Base-by-base conservation (phyloP, 1,140 invertebrate genomes). In the Drosophila nasuta region DNA sequence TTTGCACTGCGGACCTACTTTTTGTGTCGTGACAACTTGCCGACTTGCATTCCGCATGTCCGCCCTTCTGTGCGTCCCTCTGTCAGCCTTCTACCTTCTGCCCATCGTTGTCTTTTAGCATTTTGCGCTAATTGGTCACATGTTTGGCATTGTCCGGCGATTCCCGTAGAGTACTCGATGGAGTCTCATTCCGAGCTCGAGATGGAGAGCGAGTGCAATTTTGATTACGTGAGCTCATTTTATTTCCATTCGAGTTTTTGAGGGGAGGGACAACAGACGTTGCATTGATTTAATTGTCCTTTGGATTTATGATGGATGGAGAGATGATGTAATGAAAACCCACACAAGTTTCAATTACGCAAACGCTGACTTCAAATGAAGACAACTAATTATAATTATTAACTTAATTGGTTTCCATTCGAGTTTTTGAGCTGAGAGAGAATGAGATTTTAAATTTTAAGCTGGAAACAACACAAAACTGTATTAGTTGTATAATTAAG, bases 51-150 rank as follows among this genome's bases (percentile, higher is more conserved):
- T 33, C 30, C 30, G 33, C 11, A 8, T 33, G 11, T 35, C 20
- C n/a, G 8, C 11, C 49, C 15, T 7, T 38, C 52, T 38, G 33
- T 7, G 13, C 33, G 3, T 25, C 33, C 11, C 20, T 25, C 20
- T 20, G 20, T 13, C 15, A 15, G 1, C 15, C 35, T 45, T 13
- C 10, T 28, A 0, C 35, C 15, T 46, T 2, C 45, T 2, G 54
- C 54, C 54, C 30, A 11, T 57, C 8, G 43, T 30, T 49, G 60
- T 70, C 60, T 25, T 43, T 59, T 35, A 35, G 54, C 46, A 54
- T 63, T 74, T 58, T 57, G 54, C 59, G 70, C 75, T 77, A 74
- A 77, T 77, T 77, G 71, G 70, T 69, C 52, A 74, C 71, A 77
- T 77, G 75, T 77, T 43, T 63, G 67, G 52, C 67, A 64, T 64